Evolutionary conservation across 2,113 vertebrate species (phyloP), one percentile per base, ranked within the genome.

Genomic region (Syngnathus typhle): DNA sequence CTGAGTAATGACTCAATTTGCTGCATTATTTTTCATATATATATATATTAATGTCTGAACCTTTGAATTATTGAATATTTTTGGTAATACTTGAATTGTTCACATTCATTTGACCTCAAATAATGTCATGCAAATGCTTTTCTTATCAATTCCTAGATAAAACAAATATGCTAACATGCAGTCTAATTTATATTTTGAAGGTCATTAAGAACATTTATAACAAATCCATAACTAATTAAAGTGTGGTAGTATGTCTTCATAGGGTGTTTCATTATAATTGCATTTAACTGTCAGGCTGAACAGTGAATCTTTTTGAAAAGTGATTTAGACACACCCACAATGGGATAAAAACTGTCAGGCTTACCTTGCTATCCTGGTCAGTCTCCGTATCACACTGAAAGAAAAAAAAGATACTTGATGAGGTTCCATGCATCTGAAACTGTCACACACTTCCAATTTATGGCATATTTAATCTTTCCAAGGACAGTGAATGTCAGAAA

Each of bases 321-420:
- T 32, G 63, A 75, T 81, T 71, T 69, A 76, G 68, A 27, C 56
- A 61, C 46, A 19, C 62, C 54, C 23, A 36, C 19, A 0, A 39
- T 0, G 19, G 18, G 0, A 9, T 9, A 13, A 27, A 60, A 46
- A 73, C 64, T 19, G 12, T n/a, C n/a, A 67, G 60, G 4, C 93
- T 90, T 94, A 98, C 96, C 96, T 98, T 98, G 86, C 95, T 95
- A 78, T 98, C 95, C 78, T 93, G 95, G 84, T 96, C 96, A 58
- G 93, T 98, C 88, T 96, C 95, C 0, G 94, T 98, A 89, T 98
- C 96, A 74, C 96, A 96, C 96, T 92, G 88, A 32, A 81, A 88
- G 60, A 84, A 49, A 78, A 37, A 84, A 21, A 83, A 70, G 11
- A 79, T n/a, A 18, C 19, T 60, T 37, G 47, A 10, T 27, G 23